Conservation (phyloP, 2,113 vertebrate species). For the Heterotilapia buettikoferi region DNA sequence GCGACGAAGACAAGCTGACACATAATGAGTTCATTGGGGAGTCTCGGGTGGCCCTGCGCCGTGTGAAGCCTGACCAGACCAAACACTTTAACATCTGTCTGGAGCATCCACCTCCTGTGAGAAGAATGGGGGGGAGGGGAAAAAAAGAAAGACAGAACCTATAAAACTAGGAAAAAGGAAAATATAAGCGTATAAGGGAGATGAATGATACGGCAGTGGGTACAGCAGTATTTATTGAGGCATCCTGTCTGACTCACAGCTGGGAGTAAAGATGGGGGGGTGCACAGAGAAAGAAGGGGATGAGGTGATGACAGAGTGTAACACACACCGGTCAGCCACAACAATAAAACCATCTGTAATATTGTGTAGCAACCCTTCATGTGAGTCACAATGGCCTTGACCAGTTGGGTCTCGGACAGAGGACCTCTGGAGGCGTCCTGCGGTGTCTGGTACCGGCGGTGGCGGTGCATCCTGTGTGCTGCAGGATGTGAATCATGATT, state of each 20-base stretch:
- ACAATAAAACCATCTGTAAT: not conserved
- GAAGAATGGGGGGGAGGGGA: not conserved
- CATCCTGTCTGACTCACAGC: not conserved
- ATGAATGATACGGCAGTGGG: not conserved
- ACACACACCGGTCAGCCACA: not conserved
- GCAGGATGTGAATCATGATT: not conserved
- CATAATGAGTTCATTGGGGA: slow-evolving; percentile 92
- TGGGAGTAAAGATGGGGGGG: not conserved
- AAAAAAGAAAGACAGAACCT: not conserved
- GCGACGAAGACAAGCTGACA: slow-evolving; percentile 88
- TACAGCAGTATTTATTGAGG: not conserved
- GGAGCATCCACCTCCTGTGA: slow-evolving; percentile 81
- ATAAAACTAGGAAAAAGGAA: not conserved
- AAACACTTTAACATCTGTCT: slow-evolving; percentile 88
- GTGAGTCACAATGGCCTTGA: not conserved
- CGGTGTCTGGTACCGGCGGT: not conserved
- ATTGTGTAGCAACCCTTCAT: not conserved
- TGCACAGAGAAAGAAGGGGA: not conserved
- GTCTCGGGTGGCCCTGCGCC: slow-evolving; percentile 81
- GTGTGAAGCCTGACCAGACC: slow-evolving; percentile 83
- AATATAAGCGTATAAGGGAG: not conserved
- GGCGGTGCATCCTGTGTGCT: not conserved
- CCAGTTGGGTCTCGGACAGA: not conserved
- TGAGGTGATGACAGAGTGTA: not conserved
- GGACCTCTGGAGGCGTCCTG: not conserved